Conservation (phyloP, 1,140 invertebrate species). For the Forficula auricularia region DNA sequence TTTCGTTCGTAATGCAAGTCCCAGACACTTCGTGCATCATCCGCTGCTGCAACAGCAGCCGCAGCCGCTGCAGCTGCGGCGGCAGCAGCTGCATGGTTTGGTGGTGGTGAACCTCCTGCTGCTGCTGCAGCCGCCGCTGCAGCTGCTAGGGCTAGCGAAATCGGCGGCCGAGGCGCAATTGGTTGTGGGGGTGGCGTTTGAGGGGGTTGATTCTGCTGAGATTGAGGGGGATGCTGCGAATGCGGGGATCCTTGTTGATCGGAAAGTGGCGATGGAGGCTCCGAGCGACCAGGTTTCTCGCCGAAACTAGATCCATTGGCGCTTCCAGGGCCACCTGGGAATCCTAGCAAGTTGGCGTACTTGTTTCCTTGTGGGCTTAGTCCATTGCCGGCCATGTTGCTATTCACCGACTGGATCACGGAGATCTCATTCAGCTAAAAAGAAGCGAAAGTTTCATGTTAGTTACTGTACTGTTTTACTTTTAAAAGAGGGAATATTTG, state of each 20-base stretch:
- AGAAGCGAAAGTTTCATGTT: conserved; percentile 9
- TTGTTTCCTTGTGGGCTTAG: conserved; percentile 24
- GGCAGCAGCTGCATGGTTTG: not conserved
- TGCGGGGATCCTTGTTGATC: conserved; percentile 10
- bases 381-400: conserved; percentile 14
- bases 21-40: conserved; percentile 14
- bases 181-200: not conserved
- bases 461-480: not conserved
- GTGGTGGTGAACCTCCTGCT: not conserved
- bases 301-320: conserved; percentile 14
- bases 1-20: conserved; percentile 18
- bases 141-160: not conserved
- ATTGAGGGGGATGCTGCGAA: conserved; percentile 8
- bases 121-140: not conserved
- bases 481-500: not conserved
- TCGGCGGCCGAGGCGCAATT: conserved; percentile 1
- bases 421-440: conserved; percentile 44
- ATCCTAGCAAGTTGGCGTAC: conserved; percentile 27
- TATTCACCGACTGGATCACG: conserved; percentile 37
- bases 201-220: conserved; percentile 7
- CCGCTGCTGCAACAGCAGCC: not conserved
- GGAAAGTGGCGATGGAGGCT: conserved; percentile 7
- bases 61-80: not conserved
- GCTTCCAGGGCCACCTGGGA: conserved; percentile 16
- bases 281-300: conserved; percentile 3